phyloP scores from a whole-genome alignment of 1,140 invertebrate species.

The Lepidurus couesii region DNA sequence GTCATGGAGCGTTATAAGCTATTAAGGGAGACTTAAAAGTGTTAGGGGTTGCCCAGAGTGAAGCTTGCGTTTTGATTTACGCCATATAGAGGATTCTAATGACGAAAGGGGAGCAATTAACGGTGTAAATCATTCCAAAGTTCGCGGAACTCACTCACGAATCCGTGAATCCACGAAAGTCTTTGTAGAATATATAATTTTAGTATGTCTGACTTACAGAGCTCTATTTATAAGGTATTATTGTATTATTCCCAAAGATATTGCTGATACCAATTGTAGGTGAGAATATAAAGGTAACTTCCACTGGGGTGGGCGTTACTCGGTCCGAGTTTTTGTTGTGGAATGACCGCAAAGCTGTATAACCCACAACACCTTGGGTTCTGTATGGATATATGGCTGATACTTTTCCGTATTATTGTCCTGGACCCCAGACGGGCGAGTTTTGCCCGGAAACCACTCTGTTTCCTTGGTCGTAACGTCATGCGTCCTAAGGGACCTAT shows the following conservation, averaged over 20 bases:
- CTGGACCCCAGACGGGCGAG: not conserved
- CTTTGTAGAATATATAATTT: no score
- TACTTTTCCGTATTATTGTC: constrained; percentile 1
- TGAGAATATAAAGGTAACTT: not conserved
- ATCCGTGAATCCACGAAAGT: no score
- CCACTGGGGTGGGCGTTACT: not conserved
- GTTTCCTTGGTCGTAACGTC: constrained; percentile 14
- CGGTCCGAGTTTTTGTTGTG: not conserved
- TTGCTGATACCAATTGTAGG: not conserved
- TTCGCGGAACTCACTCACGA: no score
- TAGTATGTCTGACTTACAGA: no score
- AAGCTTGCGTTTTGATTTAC: not conserved
- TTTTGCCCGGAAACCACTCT: not conserved
- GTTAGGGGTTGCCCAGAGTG: not conserved
- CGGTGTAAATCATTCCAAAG: not conserved
- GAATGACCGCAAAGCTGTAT: constrained; percentile 9
- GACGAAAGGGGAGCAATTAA: not conserved
- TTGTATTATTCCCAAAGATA: no score
- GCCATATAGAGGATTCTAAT: not conserved
- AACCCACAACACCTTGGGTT: not conserved
- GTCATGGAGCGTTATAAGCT: constrained; percentile 9
- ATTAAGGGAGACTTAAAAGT: not conserved
- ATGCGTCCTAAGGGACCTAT: not conserved
- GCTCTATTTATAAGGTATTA: no score
- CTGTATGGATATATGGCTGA: not conserved